These are phyloP conservation scores for Podarcis raffonei DNA, from an alignment of 2,113 vertebrate genomes.

Conservation along the genomic window DNA sequence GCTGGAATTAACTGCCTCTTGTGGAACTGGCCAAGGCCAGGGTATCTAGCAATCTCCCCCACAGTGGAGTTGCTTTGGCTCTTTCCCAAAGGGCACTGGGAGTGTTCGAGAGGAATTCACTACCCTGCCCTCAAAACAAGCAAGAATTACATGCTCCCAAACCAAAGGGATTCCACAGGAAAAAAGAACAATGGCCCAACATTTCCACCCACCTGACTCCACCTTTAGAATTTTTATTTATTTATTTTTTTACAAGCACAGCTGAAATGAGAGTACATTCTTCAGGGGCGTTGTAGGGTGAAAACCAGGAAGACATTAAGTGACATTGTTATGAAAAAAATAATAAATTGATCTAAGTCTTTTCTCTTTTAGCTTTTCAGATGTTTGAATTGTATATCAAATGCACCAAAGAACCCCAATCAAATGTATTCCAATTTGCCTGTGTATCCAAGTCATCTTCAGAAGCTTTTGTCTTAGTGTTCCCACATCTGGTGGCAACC, in stretches of 20 bases:
- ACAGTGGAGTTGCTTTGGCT: constrained; percentile 29
- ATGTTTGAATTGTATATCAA: not conserved
- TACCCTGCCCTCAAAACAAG: constrained; percentile 27
- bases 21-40: not conserved
- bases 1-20: not conserved
- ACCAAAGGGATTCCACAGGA: not conserved
- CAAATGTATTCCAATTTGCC: not conserved
- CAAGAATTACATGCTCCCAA: not conserved
- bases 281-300: not conserved
- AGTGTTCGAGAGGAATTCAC: constrained; percentile 40
- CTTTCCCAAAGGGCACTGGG: constrained; percentile 30
- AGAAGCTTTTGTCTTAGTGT: not conserved
- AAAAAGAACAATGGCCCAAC: not conserved
- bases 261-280: not conserved
- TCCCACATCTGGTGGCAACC: not conserved
- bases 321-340: not conserved
- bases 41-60: not conserved
- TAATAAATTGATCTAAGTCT: not conserved
- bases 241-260: not conserved
- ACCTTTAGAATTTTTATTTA: not conserved
- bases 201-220: not conserved
- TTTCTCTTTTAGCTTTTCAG: not conserved
- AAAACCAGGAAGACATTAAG: not conserved
- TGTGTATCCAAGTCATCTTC: not conserved
- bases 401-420: not conserved